Evolutionary conservation across 2,113 vertebrate genomes (phyloP), one percentile per base, ranked within the genome.

Genomic region (Cavia aperea): DNA sequence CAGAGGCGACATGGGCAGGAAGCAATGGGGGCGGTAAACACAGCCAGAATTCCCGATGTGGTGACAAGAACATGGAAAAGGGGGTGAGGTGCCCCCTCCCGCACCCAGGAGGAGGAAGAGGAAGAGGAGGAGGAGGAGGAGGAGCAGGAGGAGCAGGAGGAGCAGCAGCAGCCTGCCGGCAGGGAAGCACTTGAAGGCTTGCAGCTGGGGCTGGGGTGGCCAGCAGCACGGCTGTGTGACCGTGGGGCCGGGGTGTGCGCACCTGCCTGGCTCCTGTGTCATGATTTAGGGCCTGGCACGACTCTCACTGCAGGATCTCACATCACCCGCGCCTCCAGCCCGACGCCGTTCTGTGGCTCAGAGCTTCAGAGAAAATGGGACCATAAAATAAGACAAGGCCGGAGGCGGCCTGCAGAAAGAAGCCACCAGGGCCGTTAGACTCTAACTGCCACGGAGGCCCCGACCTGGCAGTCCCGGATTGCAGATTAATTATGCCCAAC

Each of bases 291-390:
- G 66, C 83, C 94, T 60, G 39, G 60, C 60, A 36, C 46, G 63
- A 4, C 81, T 88, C 89, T 90, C 95, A 83, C 6, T 43, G 63
- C 73, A 6, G 18, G 66, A 58, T 54, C 78, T 83, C 51, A 23
- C 83, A 5, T 9, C 70, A 7, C 7, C 14, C 43, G 2, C 26
- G 10, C 62, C 81, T 15, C 54, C 0, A 36, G 75, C 60, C 88
- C 49, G 9, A 19, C 0, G 39, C 63, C 73, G 63, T 90, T 46
- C 46, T 36, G 79, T 9, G 39, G 81, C 92, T 92, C 94, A 51
- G 79, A 85, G 86, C 94, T 73, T 56, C 82, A 46, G 81, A 96
- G 94, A 94, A 96, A 95, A 90, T 79, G 72, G 89, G 70, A 88
- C 94, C 93, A 94, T 95, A 93, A 93, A 94, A 83, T 21, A 60